Conservation (phyloP, 2,888 invertebrate genomes). For the Watsonalla cultraria region DNA sequence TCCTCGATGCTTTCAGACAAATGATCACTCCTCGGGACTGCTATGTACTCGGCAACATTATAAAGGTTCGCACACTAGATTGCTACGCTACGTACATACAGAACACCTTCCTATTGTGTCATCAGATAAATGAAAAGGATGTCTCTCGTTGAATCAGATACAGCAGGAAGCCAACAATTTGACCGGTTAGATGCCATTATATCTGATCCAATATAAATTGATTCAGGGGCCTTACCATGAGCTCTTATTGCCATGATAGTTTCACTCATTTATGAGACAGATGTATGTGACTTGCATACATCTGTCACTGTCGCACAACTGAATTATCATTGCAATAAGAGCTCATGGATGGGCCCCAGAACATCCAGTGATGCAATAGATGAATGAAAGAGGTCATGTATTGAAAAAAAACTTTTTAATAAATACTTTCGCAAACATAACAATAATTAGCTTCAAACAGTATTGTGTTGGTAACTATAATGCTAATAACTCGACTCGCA, state of each 20-base stretch:
- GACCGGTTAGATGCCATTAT: conserved; percentile 30
- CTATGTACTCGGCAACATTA: conserved; percentile 18
- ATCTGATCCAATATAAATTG: conserved; percentile 13
- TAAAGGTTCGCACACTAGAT: conserved; percentile 1
- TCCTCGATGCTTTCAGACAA: conserved; percentile 13
- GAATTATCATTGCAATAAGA: no score
- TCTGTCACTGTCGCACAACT: no score
- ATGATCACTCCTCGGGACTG: conserved; percentile 21
- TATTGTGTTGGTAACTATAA: conserved; percentile 25
- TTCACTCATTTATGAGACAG: no score
- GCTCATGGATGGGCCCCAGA: no score
- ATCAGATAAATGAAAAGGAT: conserved; percentile 28
- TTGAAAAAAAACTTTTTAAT: conserved; percentile 56
- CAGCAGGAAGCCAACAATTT: conserved; percentile 37
- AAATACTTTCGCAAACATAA: conserved; percentile 63
- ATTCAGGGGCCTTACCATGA: no score
- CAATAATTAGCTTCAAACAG: conserved; percentile 42
- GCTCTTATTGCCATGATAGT: no score
- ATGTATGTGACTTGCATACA: no score
- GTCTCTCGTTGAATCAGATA: conserved; percentile 29
- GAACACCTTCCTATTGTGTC: conserved; percentile 9
- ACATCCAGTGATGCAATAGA: conserved; percentile 6
- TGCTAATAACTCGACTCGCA: conserved; percentile 13
- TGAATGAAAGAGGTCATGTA: conserved; percentile 25
- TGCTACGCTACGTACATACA: neutral